A percentile compares a stretch with the other conserved stretches of the same genome.
Evolutionary conservation across 2,113 vertebrate genomes (phyloP).

Genomic region (Pardalotus punctatus): DNA sequence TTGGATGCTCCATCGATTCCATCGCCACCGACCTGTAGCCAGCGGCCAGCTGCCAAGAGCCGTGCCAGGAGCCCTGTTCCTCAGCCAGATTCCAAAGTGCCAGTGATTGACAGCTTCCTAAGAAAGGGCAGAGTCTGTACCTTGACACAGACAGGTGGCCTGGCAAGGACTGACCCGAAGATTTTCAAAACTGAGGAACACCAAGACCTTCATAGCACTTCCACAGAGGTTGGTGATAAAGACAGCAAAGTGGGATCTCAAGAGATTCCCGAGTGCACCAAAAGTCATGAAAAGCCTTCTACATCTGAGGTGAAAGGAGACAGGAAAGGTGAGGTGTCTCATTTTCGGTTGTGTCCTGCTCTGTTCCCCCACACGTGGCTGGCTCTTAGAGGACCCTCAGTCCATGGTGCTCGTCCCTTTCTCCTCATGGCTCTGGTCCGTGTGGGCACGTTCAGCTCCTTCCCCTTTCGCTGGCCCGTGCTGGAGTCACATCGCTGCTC

Average conservation of each 20-base stretch:
- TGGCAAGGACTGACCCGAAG: background rate
- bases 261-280: background rate
- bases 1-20: slow-evolving; percentile 76
- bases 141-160: background rate
- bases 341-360: background rate
- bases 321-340: slow-evolving; percentile 78
- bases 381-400: background rate
- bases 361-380: accelerated
- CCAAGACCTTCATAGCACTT: background rate
- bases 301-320: slow-evolving; percentile 72
- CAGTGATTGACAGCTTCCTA: slow-evolving; percentile 65
- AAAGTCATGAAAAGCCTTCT: slow-evolving; percentile 68
- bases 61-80: background rate
- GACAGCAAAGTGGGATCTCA: background rate
- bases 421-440: accelerated
- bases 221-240: background rate
- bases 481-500: background rate
- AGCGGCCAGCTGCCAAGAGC: slow-evolving; percentile 42
- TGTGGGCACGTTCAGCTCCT: background rate
- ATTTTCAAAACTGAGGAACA: background rate
- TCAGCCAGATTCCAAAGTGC: slow-evolving; percentile 15
- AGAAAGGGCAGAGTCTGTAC: background rate
- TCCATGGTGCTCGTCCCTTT: accelerated
- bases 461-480: background rate
- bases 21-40: slow-evolving; percentile 47